Base-by-base conservation (phyloP, 2,888 invertebrate species). In the Ctenicera cuprea region DNA sequence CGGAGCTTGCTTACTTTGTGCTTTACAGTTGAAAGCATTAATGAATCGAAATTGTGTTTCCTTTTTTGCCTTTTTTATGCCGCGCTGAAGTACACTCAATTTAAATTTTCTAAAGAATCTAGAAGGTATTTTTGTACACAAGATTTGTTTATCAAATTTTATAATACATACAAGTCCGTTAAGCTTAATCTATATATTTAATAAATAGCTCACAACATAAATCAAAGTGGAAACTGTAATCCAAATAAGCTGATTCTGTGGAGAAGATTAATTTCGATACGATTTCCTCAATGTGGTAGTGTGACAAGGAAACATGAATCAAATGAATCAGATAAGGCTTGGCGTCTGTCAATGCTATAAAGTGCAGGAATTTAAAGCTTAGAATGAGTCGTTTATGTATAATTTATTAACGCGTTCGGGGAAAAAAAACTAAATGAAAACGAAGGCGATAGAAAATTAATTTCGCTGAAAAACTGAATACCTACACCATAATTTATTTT, bases 301-400 rank as follows among this genome's bases (percentile, higher is more conserved):
- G 69, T 69, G 69, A 62, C 69, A 38, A 69, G 50, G 37, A 38
- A 43, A 50, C 48, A 69, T 69, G 62, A 69, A 69, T 69, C 69
- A 62, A 59, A 59, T 38, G 37, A 63, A 45, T 63, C 45, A 63
- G 64, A 64, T 64, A 64, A 64, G 50, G 20, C 18, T 26, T 48
- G 64, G 48, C 16, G 64, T 37, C 33, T 64, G 64, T 64, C 64
- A 64, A 48, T 64, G 62, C 41, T 62, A 61, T 61, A 50, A 48
- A 48, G 45, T 41, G 64, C 37, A 50, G 48, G 33, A 64, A 50
- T 50, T 64, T 48, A 43, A 57, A 37, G 33, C 54, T 54, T 30
- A 14, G 22, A 54, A 12, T 3, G 30, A 59, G 1, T 59, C 37
- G 18, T 37, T 59, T 59, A 33, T 59, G 8, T 59, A 16, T 18